These are phyloP conservation scores for Hycleus cichorii DNA, from an alignment of 1,140 invertebrate genomes.

Conservation along the genomic window DNA sequence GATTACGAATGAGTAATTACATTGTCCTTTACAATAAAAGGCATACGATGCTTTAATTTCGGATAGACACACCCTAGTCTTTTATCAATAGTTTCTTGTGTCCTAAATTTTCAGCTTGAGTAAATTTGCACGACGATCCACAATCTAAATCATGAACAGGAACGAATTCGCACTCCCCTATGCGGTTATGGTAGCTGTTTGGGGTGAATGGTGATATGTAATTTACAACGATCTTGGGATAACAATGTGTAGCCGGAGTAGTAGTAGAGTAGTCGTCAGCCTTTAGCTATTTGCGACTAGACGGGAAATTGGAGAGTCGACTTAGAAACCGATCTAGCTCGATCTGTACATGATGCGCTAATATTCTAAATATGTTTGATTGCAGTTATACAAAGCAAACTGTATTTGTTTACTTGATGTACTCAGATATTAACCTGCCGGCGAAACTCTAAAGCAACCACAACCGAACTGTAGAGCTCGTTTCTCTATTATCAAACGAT, in stretches of 20 bases:
- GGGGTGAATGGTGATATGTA: constrained; percentile 4
- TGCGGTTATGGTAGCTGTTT: no score
- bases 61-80: constrained; percentile 5
- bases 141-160: constrained; percentile 15
- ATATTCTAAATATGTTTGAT: constrained; percentile 12
- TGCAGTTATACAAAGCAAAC: not conserved
- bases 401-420: no score
- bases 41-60: constrained; percentile 10
- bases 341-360: constrained; percentile 3
- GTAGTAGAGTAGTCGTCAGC: not conserved
- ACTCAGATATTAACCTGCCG: no score
- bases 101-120: constrained; percentile 14
- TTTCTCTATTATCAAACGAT: not conserved
- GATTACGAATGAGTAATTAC: constrained; percentile 14
- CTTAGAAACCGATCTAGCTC: no score
- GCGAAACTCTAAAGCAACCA: not conserved
- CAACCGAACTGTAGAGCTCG: not conserved
- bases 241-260: no score
- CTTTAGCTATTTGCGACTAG: constrained; percentile 11
- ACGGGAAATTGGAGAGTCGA: not conserved
- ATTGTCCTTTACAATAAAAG: constrained; percentile 13
- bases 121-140: constrained; percentile 7
- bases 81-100: constrained; percentile 12
- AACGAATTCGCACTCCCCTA: not conserved
- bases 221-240: constrained; percentile 10